phyloP scores from a whole-genome alignment of 2,113 vertebrate genomes.

The Clarias gariepinus region DNA sequence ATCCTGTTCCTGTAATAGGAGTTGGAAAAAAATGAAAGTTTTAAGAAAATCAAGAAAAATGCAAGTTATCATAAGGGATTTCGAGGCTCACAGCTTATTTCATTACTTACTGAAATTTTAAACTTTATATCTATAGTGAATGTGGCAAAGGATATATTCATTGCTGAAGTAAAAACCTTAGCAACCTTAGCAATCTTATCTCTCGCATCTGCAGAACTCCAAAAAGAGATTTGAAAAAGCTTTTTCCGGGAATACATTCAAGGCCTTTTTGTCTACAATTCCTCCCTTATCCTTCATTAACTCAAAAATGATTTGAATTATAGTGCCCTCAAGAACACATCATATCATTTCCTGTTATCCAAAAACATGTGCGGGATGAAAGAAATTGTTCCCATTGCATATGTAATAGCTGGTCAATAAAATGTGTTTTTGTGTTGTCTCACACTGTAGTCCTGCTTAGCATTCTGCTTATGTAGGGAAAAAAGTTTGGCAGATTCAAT shows the following conservation, averaged over 20 bases:
- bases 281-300: slow-evolving; percentile 29
- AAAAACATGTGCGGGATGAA: neutral
- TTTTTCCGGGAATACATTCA: slow-evolving; percentile 5
- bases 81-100: neutral
- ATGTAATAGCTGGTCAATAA: slow-evolving; percentile 67
- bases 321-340: neutral
- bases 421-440: slow-evolving; percentile 72
- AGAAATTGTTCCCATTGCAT: slow-evolving; percentile 40
- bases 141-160: neutral
- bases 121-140: neutral
- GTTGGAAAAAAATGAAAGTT: neutral
- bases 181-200: neutral
- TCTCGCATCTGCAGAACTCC: neutral
- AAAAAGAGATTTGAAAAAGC: neutral
- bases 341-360: neutral
- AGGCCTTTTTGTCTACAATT: slow-evolving; percentile 41
- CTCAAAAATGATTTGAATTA: neutral
- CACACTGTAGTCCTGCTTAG: slow-evolving; percentile 70
- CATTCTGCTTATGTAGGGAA: slow-evolving; percentile 72
- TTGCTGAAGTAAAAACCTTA: neutral
- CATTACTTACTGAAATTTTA: neutral
- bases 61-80: neutral
- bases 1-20: neutral
- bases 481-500: slow-evolving; percentile 75
- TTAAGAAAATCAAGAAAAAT: neutral